Evolutionary conservation across 2,113 vertebrate genomes (phyloP).

Genomic region (Chlorodrepanis virens): DNA sequence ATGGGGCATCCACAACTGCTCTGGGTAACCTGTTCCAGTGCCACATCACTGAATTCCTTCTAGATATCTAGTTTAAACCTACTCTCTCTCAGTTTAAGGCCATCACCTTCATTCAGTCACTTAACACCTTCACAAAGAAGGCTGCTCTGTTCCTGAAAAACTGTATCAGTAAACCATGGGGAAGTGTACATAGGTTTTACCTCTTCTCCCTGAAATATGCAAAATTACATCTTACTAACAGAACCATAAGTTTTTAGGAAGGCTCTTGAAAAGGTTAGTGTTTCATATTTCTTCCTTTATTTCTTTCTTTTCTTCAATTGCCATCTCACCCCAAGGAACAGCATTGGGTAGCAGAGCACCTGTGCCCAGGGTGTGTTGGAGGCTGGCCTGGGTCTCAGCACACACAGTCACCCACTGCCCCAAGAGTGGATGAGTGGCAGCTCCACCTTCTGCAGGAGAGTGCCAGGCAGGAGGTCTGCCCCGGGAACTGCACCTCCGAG

Average conservation of each 20-base stretch:
- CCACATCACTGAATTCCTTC: not conserved
- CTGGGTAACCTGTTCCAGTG: not conserved
- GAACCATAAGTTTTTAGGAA: not conserved
- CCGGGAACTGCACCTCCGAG: accelerated
- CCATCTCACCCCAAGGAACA: not conserved
- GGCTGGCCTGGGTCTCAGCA: accelerated
- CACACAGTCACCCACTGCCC: accelerated
- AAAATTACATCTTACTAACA: not conserved
- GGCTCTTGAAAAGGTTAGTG: not conserved
- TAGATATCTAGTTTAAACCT: not conserved
- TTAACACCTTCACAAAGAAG: not conserved
- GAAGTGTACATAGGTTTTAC: not conserved
- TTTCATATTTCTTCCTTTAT: not conserved
- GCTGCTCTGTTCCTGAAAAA: not conserved
- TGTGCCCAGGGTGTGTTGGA: not conserved
- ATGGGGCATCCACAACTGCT: not conserved
- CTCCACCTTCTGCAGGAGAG: accelerated
- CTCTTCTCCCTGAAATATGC: not conserved
- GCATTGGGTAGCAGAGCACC: not conserved
- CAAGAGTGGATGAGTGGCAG: accelerated
- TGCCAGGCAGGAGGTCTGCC: not conserved
- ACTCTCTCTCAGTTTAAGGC: not conserved
- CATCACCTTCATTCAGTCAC: not conserved
- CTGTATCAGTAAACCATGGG: not conserved
- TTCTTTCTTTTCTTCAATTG: not conserved